Evolutionary conservation across 2,113 vertebrate genomes (phyloP).

Genomic region (Herpailurus yagouaroundi): DNA sequence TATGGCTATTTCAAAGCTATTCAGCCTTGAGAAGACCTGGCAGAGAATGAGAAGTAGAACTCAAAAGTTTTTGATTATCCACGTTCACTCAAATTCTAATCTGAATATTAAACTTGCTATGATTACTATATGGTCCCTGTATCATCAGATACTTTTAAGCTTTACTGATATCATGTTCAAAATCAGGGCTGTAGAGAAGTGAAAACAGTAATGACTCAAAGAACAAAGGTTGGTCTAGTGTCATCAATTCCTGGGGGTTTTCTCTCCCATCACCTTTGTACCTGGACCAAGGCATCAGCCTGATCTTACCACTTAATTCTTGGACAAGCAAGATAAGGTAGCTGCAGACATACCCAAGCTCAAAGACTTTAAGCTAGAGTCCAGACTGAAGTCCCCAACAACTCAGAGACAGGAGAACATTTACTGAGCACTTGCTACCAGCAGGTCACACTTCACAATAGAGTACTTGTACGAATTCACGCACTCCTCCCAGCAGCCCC

Average conservation of each 20-base stretch:
- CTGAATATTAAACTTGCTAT: neutral
- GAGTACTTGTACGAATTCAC: neutral
- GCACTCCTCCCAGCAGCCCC: neutral
- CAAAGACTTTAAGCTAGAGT: neutral
- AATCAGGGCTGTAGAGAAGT: neutral
- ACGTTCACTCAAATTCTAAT: slow-evolving; percentile 11
- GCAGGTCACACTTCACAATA: neutral
- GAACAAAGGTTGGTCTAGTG: neutral
- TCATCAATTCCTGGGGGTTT: neutral
- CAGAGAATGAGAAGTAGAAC: neutral
- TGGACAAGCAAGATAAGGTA: neutral
- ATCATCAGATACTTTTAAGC: neutral
- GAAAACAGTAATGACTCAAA: neutral
- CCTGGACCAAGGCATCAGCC: neutral
- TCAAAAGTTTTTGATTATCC: slow-evolving; percentile 38
- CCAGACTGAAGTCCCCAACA: neutral
- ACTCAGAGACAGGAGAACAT: neutral
- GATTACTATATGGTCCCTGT: neutral
- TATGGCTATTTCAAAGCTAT: slow-evolving; percentile 37
- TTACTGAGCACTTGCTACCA: neutral
- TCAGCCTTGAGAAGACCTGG: slow-evolving; percentile 42
- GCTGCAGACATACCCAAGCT: neutral
- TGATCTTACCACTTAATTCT: neutral
- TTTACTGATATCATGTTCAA: neutral
- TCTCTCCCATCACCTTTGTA: neutral